Evolutionary conservation across 2,113 vertebrate genomes (phyloP).

Genomic region (Haplochromis burtoni): DNA sequence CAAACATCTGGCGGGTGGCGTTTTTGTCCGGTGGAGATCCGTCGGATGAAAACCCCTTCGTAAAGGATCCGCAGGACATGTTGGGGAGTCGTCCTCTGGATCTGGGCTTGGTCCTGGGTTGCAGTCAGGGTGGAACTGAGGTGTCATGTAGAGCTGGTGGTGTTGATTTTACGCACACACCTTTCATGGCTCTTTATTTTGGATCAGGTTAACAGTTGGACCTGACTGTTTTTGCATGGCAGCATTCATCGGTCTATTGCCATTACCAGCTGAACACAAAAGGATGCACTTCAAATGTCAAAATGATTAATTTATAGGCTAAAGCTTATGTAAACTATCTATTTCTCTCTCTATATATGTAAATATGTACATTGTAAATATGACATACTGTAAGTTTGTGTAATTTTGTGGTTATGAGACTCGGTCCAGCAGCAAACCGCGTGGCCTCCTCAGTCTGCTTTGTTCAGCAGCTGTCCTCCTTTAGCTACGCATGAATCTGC

Average conservation of each 20-base stretch:
- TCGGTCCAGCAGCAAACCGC: neutral
- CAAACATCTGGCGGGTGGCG: constrained; percentile 29
- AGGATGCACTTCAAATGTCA: constrained; percentile 65
- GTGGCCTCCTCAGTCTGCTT: neutral
- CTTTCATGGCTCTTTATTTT: constrained; percentile 71
- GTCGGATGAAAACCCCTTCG: neutral
- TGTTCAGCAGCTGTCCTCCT: constrained; percentile 35
- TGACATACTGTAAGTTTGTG: constrained; percentile 26
- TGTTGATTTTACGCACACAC: constrained; percentile 60
- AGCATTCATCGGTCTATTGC: neutral
- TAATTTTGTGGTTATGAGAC: constrained; percentile 24
- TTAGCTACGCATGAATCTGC: neutral
- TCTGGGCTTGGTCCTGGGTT: constrained; percentile 64
- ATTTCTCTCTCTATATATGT: constrained; percentile 16
- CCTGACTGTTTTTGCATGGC: neutral
- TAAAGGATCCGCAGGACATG: constrained; percentile 29
- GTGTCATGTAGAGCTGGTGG: constrained; percentile 52
- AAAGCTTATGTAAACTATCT: constrained; percentile 34
- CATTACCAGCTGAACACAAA: neutral
- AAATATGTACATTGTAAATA: constrained; percentile 65
- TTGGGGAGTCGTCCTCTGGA: constrained; percentile 47
- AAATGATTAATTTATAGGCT: constrained; percentile 66
- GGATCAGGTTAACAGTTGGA: constrained; percentile 12
- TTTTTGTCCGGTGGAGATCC: constrained; percentile 7
- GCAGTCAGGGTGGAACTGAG: constrained; percentile 34